Conservation (phyloP, 2,113 vertebrate genomes). For the Callocephalon fimbriatum region DNA sequence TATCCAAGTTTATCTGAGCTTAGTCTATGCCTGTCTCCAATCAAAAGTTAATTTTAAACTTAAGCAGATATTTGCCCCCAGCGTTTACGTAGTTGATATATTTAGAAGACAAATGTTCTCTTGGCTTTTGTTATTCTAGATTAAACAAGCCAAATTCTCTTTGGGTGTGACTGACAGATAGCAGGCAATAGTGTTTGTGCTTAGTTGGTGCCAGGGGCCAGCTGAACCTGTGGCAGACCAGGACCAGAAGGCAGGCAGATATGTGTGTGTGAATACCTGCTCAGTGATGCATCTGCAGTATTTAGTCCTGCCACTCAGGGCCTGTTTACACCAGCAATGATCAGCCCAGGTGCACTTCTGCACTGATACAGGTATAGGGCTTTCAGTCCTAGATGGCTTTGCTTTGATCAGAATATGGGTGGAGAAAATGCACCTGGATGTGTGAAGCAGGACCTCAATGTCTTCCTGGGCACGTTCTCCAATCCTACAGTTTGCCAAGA, state of each 20-base stretch:
- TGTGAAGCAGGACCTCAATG: background rate
- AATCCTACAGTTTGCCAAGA: background rate
- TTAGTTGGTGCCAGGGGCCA: background rate
- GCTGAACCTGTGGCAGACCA: background rate
- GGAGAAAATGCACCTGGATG: background rate
- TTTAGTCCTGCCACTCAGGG: background rate
- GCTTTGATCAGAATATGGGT: background rate
- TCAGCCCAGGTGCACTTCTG: background rate
- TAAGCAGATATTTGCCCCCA: background rate
- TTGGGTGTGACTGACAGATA: accelerated
- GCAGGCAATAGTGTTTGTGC: background rate
- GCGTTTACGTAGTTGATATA: background rate
- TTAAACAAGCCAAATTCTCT: background rate
- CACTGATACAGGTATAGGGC: background rate
- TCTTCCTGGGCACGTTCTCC: accelerated
- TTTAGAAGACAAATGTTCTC: background rate
- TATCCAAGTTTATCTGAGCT: background rate
- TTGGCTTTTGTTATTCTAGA: background rate
- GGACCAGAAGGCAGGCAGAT: background rate
- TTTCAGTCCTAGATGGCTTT: background rate
- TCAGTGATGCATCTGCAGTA: accelerated
- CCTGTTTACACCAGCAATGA: background rate
- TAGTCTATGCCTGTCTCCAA: background rate
- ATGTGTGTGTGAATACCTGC: background rate
- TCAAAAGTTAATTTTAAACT: conserved; percentile 9